A percentile compares a stretch with the other conserved stretches of the same genome.
phyloP scores from a whole-genome alignment of 2,888 invertebrate genomes.

The Heliconius aoede region DNA sequence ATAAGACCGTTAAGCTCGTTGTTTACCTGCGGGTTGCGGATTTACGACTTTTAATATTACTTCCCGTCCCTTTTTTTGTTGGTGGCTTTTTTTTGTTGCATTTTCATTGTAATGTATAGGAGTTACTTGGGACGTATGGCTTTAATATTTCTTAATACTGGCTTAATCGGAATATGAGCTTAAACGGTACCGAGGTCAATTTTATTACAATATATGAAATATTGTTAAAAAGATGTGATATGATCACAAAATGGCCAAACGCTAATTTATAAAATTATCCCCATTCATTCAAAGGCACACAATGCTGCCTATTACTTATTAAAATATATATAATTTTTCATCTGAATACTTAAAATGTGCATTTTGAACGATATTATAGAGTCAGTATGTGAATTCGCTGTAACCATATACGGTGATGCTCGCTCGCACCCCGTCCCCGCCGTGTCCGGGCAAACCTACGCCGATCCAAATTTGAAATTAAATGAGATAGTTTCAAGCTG shows the following conservation, averaged over 20 bases:
- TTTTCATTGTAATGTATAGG: not conserved
- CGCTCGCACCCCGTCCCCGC: constrained; percentile 44
- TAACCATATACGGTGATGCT: constrained; percentile 42
- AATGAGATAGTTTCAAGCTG: too few species aligned
- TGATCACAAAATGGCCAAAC: not conserved
- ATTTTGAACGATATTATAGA: not conserved
- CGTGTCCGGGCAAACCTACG: constrained; percentile 47
- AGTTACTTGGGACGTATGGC: not conserved
- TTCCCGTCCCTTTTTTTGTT: constrained; percentile 1
- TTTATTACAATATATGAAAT: not conserved
- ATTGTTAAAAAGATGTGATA: not conserved
- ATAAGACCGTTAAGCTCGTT: constrained; percentile 26
- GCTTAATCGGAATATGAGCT: not conserved
- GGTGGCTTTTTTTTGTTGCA: not conserved
- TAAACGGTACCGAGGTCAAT: not conserved
- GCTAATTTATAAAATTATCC: not conserved
- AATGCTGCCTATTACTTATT: not conserved
- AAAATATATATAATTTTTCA: not conserved
- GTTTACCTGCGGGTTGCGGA: constrained; percentile 31
- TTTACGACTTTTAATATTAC: constrained; percentile 12
- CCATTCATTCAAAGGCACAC: not conserved
- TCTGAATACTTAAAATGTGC: not conserved
- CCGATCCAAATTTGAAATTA: constrained; percentile 4
- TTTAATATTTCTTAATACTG: not conserved
- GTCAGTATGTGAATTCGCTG: constrained; percentile 17